Evolutionary conservation across 2,888 invertebrate genomes (phyloP), one percentile per base, ranked within the genome.

Genomic region (Sabatieria punctata): DNA sequence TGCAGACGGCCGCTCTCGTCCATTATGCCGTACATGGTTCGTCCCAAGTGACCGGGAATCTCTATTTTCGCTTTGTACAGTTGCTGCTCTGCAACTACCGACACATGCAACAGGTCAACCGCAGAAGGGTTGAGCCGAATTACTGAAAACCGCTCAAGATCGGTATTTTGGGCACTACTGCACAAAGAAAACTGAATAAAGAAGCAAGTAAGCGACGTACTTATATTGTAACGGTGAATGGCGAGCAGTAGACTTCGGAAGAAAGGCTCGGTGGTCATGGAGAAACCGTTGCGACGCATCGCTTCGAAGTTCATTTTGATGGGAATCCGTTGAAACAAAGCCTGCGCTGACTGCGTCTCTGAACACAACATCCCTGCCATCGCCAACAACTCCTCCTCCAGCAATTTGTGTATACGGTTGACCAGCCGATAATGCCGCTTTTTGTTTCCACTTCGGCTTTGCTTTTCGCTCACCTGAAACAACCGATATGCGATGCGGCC

Each of bases 21-120:
- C 24, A 64, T 52, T 4, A 64, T 60, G 13, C 66, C 66, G 45
- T 60, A 63, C 57, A 65, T 59, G 18, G 60, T 60, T 24, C 65
- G 58, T 1, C 64, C 64, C 45, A 52, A 45, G 26, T 46, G 39
- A 2, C 51, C 44, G 1, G 63, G 61, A 4, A 64, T 45, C 19
- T 50, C 46, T n/a, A 59, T 15, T 15, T 30, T 30, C 8, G 30
- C 30, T 30, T 30, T 30, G 8, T 30, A 15, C 8, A 8, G 15
- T 15, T 15, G 15, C 30, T 30, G 8, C 30, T 30, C 30, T 30
- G 30, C 30, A 30, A 30, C 30, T 11, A 30, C n/a, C n/a, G n/a
- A n/a, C n/a, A n/a, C n/a, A n/a, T n/a, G n/a, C n/a, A n/a, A n/a
- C n/a, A n/a, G n/a, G n/a, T n/a, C n/a, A n/a, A n/a, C n/a, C n/a